phyloP scores from a whole-genome alignment of 1,140 invertebrate species.

The Trachymyrmex cornetzi region DNA sequence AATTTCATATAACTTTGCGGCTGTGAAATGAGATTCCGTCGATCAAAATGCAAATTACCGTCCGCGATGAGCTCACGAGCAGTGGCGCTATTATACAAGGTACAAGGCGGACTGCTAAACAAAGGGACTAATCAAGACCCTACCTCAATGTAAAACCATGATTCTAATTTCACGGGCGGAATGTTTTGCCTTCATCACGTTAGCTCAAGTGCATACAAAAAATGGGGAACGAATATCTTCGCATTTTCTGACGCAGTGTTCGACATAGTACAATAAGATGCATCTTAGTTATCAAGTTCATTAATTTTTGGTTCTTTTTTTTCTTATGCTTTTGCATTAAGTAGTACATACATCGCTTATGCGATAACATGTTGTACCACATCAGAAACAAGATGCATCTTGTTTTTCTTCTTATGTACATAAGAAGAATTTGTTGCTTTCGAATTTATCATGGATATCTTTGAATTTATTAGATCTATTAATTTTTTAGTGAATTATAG shows the following conservation, averaged over 20 bases:
- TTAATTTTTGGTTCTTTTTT: background rate
- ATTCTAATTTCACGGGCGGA: slow-evolving; percentile 70
- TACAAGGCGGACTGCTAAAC: slow-evolving; percentile 65
- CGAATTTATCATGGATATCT: background rate
- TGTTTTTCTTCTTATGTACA: too few species aligned
- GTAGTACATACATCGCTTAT: too few species aligned
- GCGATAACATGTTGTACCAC: too few species aligned
- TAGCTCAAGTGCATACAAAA: slow-evolving; percentile 15
- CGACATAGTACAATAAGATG: background rate
- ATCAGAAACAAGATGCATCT: background rate
- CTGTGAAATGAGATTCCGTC: slow-evolving; percentile 17
- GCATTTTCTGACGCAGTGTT: background rate
- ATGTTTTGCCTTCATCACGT: slow-evolving; percentile 59
- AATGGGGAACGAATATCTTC: slow-evolving; percentile 19
- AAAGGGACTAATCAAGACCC: slow-evolving; percentile 71
- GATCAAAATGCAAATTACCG: slow-evolving; percentile 52
- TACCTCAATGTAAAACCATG: slow-evolving; percentile 28
- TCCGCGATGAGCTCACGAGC: background rate
- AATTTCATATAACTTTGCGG: background rate
- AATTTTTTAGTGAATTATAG: background rate
- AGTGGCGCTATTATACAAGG: slow-evolving; percentile 64
- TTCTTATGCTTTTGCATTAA: background rate
- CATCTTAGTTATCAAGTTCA: background rate
- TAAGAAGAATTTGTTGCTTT: background rate
- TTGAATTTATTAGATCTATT: background rate